A percentile compares a stretch with the other conserved stretches of the same genome.
These are phyloP conservation scores for Sphinx pinastri DNA, from an alignment of 2,888 invertebrate species.

Conservation along the genomic window DNA sequence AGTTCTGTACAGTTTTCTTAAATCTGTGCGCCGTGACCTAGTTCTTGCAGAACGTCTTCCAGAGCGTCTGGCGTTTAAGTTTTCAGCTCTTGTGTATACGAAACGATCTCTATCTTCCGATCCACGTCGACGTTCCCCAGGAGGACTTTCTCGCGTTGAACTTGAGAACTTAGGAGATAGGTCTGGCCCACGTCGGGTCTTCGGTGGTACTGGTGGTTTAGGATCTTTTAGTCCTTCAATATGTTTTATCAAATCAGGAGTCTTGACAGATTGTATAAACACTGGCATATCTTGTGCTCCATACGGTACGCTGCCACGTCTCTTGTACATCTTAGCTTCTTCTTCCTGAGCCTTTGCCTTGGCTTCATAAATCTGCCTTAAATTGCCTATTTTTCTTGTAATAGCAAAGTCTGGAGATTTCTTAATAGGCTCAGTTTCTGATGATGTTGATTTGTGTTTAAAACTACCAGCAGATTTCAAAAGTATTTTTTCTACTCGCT, in stretches of 20 bases:
- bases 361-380: conserved; percentile 92
- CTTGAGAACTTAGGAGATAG: conserved; percentile 56
- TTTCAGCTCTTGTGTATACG: conserved; percentile 63
- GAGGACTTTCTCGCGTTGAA: conserved; percentile 61
- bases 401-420: conserved; percentile 67
- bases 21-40: conserved; percentile 70
- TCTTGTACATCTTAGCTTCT: conserved; percentile 60
- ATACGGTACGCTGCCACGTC: conserved; percentile 70
- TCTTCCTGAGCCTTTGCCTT: conserved; percentile 78
- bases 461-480: conserved; percentile 90
- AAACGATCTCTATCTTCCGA: conserved; percentile 73
- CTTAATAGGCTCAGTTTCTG: conserved; percentile 53
- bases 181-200: conserved; percentile 62
- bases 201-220: conserved; percentile 76
- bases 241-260: conserved; percentile 67
- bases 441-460: conserved; percentile 77
- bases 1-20: conserved; percentile 71
- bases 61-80: conserved; percentile 66
- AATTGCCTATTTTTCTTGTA: conserved; percentile 87
- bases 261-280: conserved; percentile 60
- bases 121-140: conserved; percentile 61
- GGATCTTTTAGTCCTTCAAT: conserved; percentile 60
- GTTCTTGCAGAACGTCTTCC: conserved; percentile 71
- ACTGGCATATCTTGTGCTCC: conserved; percentile 61
- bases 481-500: conserved; percentile 79